Evolutionary conservation across 1,140 invertebrate species (phyloP).

Genomic region (Platorchestia sp.): DNA sequence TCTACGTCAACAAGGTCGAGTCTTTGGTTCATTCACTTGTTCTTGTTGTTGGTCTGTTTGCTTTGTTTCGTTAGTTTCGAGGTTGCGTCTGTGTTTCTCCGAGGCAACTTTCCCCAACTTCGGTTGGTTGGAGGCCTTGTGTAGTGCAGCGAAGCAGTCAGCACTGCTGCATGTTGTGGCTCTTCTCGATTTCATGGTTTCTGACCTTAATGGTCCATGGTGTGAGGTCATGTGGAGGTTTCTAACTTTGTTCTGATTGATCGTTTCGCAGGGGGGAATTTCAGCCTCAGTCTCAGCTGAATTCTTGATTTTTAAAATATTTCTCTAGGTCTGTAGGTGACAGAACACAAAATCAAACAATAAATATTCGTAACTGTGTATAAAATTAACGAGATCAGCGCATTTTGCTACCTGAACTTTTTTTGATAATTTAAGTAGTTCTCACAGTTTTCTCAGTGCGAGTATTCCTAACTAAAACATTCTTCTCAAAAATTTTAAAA

Average conservation of each 20-base stretch:
- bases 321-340: not conserved
- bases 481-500: not conserved
- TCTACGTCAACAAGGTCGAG: not conserved
- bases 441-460: not conserved
- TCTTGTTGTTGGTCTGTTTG: not conserved
- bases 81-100: constrained; percentile 12
- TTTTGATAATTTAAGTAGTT: not conserved
- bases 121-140: constrained; percentile 38
- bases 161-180: not conserved
- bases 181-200: constrained; percentile 1
- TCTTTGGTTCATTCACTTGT: not conserved
- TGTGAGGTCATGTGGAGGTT: not conserved
- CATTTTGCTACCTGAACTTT: no score
- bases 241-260: not conserved
- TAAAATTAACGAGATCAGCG: no score
- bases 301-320: not conserved
- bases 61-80: not conserved
- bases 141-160: not conserved
- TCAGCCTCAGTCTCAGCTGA: not conserved
- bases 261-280: not conserved
- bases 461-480: not conserved
- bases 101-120: constrained; percentile 32
- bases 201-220: not conserved
- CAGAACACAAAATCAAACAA: no score
- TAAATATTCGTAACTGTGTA: no score